A percentile compares a stretch with the other conserved stretches of the same genome.
These are phyloP conservation scores for Catocala fraxini DNA, from an alignment of 2,888 invertebrate species.

Conservation along the genomic window DNA sequence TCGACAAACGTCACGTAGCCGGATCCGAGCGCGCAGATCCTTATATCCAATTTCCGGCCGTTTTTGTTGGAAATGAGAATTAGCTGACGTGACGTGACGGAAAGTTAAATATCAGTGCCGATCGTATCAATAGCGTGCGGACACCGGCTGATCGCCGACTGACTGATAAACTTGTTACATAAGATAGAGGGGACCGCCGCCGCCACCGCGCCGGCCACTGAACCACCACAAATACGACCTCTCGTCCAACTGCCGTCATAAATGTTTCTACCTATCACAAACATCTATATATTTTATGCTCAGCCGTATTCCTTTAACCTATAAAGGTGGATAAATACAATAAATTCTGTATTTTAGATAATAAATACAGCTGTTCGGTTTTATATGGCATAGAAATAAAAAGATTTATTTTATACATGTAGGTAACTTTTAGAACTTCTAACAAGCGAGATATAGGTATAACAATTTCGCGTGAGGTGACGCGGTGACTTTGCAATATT, in stretches of 20 bases:
- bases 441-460: constrained; percentile 34
- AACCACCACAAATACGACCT: constrained; percentile 30
- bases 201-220: constrained; percentile 2
- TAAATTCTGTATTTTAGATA: constrained; percentile 26
- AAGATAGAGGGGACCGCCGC: constrained; percentile 28
- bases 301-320: constrained; percentile 33
- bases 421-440: constrained; percentile 21
- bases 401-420: constrained; percentile 18
- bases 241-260: constrained; percentile 39
- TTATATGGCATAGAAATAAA: constrained; percentile 35
- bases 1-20: constrained; percentile 87
- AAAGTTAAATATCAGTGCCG: constrained; percentile 80
- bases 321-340: constrained; percentile 43
- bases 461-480: constrained; percentile 53
- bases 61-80: constrained; percentile 87
- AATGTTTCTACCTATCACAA: constrained; percentile 41
- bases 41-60: constrained; percentile 87
- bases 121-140: constrained; percentile 59
- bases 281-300: constrained; percentile 46
- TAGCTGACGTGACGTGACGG: constrained; percentile 84
- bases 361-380: constrained; percentile 44
- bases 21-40: constrained; percentile 85
- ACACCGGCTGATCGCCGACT: constrained; percentile 38
- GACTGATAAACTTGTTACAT: constrained; percentile 46
- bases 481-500: constrained; percentile 58